Conservation (phyloP, 37 sponge, comb jelly and placozoan genomes). For the Amphimedon queenslandica region DNA sequence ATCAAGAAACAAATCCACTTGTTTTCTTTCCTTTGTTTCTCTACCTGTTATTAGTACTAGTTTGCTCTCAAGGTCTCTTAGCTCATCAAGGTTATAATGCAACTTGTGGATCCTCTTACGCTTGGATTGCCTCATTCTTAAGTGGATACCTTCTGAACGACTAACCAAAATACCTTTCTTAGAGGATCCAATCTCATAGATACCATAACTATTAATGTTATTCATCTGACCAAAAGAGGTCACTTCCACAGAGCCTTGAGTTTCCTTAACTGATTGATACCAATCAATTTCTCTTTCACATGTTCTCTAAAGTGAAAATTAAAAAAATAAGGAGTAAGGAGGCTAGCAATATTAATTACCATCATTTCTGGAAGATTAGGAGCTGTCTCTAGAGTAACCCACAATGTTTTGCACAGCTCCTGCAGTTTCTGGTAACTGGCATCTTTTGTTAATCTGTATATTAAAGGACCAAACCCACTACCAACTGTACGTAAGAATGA, state of each 20-base stretch:
- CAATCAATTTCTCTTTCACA: too few species aligned
- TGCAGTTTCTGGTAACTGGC: too few species aligned
- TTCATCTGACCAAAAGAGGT: too few species aligned
- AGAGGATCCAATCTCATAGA: constrained; percentile 1
- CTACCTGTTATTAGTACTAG: constrained; percentile 28
- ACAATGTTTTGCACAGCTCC: constrained; percentile 18
- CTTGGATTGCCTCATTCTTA: constrained; percentile 7
- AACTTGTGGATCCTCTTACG: constrained; percentile 13
- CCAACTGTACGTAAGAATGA: constrained; percentile 32
- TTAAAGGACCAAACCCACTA: too few species aligned
- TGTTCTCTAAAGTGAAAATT: too few species aligned
- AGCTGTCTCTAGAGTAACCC: not conserved
- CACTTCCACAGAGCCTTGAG: too few species aligned
- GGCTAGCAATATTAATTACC: constrained; percentile 18
- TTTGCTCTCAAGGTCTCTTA: too few species aligned
- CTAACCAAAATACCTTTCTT: not conserved
- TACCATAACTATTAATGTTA: too few species aligned
- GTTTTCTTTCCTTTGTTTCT: constrained; percentile 17
- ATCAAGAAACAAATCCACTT: too few species aligned
- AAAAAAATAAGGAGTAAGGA: not conserved
- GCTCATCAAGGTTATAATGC: constrained; percentile 40
- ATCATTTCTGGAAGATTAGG: constrained; percentile 19
- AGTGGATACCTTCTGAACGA: too few species aligned
- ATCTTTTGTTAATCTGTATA: too few species aligned
- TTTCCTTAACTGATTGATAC: too few species aligned